These are phyloP conservation scores for Sebastes glaucus DNA, from an alignment of 2,797 vertebrate species.

Conservation along the genomic window DNA sequence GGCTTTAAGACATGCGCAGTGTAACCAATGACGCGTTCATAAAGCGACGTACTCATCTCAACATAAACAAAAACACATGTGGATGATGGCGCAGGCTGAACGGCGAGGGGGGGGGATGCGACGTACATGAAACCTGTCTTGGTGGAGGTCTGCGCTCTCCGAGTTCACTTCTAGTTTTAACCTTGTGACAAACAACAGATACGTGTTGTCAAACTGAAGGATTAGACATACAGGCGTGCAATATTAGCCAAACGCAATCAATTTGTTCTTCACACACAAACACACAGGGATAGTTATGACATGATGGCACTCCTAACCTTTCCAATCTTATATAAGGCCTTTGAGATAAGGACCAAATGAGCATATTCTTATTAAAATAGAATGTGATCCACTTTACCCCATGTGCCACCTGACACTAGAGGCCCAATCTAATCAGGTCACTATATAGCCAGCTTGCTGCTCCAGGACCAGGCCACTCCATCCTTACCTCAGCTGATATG, in stretches of 20 bases:
- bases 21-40: too few relatives aligned
- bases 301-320: background rate
- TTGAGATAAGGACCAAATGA: constrained; percentile 36
- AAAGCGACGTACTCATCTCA: too few relatives aligned
- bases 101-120: too few relatives aligned
- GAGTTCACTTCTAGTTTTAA: background rate
- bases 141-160: too few relatives aligned
- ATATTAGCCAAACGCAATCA: background rate
- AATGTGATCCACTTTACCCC: constrained; percentile 45
- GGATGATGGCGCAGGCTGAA: too few relatives aligned
- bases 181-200: background rate
- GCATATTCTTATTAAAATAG: constrained; percentile 62
- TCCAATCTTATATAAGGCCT: constrained; percentile 8
- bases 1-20: too few relatives aligned
- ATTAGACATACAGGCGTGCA: background rate
- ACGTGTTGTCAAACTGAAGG: background rate
- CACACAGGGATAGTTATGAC: background rate
- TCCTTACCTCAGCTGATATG: constrained; percentile 78
- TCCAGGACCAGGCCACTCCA: constrained; percentile 52
- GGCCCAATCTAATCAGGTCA: constrained; percentile 74
- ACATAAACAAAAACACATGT: too few relatives aligned
- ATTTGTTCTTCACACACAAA: background rate
- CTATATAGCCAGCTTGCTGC: constrained; percentile 11
- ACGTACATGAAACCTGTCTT: too few relatives aligned
- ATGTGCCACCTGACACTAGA: constrained; percentile 47